Percentiles rank a stretch among this genome's conserved stretches.
phyloP scores from a whole-genome alignment of 92 coral and sea anemone genomes.

The Porites divaricata region DNA sequence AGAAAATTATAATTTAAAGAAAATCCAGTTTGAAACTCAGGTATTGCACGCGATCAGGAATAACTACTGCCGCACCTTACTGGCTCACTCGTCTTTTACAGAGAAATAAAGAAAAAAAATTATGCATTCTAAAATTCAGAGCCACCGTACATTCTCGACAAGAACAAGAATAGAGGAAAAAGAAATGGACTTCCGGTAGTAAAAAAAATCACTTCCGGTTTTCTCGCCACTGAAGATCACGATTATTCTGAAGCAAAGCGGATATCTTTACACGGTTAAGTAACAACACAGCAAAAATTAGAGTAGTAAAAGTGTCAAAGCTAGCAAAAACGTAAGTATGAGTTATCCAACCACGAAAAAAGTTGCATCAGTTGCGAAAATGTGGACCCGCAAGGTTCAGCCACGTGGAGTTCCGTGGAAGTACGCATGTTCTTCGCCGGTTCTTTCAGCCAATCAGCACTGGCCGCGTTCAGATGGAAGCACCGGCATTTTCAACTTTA shows the following conservation, averaged over 20 bases:
- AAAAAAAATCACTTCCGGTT: conserved; percentile 17
- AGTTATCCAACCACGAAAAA: background rate
- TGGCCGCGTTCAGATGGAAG: conserved; percentile 95
- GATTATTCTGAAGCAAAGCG: background rate
- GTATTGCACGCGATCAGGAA: too few relatives aligned
- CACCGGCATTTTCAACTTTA: conserved; percentile 70
- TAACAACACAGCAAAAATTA: too few relatives aligned
- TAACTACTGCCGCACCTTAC: too few relatives aligned
- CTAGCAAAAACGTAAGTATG: background rate
- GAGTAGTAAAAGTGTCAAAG: background rate
- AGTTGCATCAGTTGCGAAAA: conserved; percentile 37
- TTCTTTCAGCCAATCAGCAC: conserved; percentile 86
- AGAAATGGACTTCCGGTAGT: conserved; percentile 13
- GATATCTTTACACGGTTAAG: background rate
- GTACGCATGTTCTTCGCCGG: conserved; percentile 60
- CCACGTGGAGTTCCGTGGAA: conserved; percentile 70
- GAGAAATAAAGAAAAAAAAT: too few relatives aligned
- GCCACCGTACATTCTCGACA: background rate
- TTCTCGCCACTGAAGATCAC: background rate
- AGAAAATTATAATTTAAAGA: too few relatives aligned
- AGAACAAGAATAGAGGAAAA: background rate
- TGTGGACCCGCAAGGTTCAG: conserved; percentile 62
- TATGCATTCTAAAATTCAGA: too few relatives aligned
- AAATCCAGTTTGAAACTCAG: too few relatives aligned
- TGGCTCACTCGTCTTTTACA: too few relatives aligned